Evolutionary conservation across 2,888 invertebrate species (phyloP).

Genomic region (Ophonus ardosiacus): DNA sequence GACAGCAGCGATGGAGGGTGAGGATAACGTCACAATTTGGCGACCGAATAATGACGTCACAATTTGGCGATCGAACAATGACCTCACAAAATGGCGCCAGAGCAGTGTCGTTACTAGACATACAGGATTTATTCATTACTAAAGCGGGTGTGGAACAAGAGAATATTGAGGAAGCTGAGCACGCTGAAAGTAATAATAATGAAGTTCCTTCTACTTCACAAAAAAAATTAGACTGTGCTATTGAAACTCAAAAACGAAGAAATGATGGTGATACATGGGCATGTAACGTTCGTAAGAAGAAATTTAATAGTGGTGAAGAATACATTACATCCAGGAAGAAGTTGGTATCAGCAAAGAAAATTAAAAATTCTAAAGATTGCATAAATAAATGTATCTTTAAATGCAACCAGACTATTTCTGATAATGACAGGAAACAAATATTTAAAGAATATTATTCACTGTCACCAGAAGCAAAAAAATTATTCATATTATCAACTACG

Average conservation of each 20-base stretch:
- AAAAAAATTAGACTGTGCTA: too few relatives aligned
- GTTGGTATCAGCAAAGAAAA: neutral
- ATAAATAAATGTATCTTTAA: neutral
- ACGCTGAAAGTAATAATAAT: too few relatives aligned
- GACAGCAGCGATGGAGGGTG: too few relatives aligned
- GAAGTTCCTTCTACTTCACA: too few relatives aligned
- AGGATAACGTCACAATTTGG: too few relatives aligned
- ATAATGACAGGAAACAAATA: neutral
- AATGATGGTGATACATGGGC: neutral
- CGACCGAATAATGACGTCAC: too few relatives aligned
- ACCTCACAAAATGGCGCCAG: too few relatives aligned
- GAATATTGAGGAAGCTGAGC: too few relatives aligned
- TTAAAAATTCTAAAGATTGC: neutral
- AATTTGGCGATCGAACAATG: too few relatives aligned
- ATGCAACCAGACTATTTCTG: neutral
- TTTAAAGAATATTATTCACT: neutral
- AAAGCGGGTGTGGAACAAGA: too few relatives aligned
- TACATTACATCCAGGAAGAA: neutral
- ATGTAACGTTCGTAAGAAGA: neutral
- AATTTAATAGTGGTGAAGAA: neutral
- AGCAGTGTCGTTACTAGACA: too few relatives aligned
- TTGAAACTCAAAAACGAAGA: neutral
- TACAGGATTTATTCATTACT: too few relatives aligned
- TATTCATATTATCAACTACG: neutral
- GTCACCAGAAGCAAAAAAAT: neutral